phyloP scores from a whole-genome alignment of 2,888 invertebrate species.

The Heliconius cydno region DNA sequence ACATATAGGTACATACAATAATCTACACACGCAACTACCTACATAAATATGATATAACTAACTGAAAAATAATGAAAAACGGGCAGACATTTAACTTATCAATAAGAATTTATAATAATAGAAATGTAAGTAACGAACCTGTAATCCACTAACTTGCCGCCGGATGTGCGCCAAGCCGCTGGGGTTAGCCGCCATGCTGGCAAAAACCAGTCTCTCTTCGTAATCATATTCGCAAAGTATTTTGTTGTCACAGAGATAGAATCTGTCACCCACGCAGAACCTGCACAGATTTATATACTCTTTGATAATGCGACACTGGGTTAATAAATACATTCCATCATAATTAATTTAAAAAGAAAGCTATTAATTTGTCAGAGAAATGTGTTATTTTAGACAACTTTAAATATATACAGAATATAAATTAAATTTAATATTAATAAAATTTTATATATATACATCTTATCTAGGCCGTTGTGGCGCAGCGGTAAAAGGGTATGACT shows the following conservation, averaged over 20 bases:
- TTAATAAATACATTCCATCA: constrained; percentile 34
- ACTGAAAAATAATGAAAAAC: too few species aligned
- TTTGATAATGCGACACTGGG: constrained; percentile 37
- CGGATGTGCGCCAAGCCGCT: constrained; percentile 93
- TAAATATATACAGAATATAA: not conserved
- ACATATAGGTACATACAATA: too few species aligned
- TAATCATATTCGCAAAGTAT: constrained; percentile 97
- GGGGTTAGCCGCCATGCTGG: constrained; percentile 93
- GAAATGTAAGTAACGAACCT: constrained; percentile 62
- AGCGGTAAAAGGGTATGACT: too few species aligned
- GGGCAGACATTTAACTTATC: not conserved
- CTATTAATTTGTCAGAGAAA: not conserved
- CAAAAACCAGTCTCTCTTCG: constrained; percentile 95
- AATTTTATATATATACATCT: too few species aligned
- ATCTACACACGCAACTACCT: too few species aligned
- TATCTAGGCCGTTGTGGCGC: too few species aligned
- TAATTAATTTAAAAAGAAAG: not conserved
- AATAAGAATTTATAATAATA: not conserved
- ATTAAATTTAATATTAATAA: not conserved
- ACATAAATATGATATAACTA: too few species aligned
- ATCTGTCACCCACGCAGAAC: constrained; percentile 97
- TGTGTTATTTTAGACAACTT: not conserved
- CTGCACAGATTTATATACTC: constrained; percentile 75
- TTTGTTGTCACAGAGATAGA: constrained; percentile 96
- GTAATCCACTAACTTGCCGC: constrained; percentile 90